Evolutionary conservation across 2,888 invertebrate species (phyloP).

Genomic region (Perdita meconis): DNA sequence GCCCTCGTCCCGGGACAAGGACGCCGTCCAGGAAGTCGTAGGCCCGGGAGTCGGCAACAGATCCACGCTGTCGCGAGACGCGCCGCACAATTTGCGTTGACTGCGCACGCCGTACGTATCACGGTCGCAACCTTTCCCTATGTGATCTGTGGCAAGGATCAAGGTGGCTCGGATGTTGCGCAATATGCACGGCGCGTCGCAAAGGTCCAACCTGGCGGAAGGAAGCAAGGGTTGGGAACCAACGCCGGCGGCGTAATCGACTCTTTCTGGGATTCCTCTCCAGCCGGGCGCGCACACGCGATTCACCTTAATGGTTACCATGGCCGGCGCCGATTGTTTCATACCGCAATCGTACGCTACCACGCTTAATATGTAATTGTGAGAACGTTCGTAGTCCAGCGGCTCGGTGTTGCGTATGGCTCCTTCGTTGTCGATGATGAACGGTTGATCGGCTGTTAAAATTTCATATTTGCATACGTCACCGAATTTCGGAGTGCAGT

Average conservation of each 20-base stretch:
- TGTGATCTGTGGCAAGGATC: slow-evolving; percentile 91
- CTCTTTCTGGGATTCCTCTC: slow-evolving; percentile 91
- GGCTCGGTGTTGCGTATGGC: slow-evolving; percentile 97
- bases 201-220: slow-evolving; percentile 89
- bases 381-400: slow-evolving; percentile 95
- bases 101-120: slow-evolving; percentile 95
- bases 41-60: slow-evolving; percentile 92
- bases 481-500: slow-evolving; percentile 97
- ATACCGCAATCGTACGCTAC: slow-evolving; percentile 99
- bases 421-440: slow-evolving; percentile 95
- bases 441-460: slow-evolving; percentile 94
- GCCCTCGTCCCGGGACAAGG: slow-evolving; percentile 87
- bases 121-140: slow-evolving; percentile 97
- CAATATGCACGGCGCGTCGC: slow-evolving; percentile 86
- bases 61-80: slow-evolving; percentile 93
- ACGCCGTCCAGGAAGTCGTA: slow-evolving; percentile 85
- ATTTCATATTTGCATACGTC: slow-evolving; percentile 99
- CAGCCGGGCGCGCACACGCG: slow-evolving; percentile 85
- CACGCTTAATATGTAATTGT: slow-evolving; percentile 98
- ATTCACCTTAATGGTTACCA: slow-evolving; percentile 97
- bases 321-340: slow-evolving; percentile 96
- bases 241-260: slow-evolving; percentile 93
- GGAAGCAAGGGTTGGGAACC: slow-evolving; percentile 93
- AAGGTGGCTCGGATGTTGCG: slow-evolving; percentile 87
- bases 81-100: slow-evolving; percentile 94